Evolutionary conservation across 2,888 invertebrate species (phyloP), one percentile per base, ranked within the genome.

Genomic region (Loripinus fragilis): DNA sequence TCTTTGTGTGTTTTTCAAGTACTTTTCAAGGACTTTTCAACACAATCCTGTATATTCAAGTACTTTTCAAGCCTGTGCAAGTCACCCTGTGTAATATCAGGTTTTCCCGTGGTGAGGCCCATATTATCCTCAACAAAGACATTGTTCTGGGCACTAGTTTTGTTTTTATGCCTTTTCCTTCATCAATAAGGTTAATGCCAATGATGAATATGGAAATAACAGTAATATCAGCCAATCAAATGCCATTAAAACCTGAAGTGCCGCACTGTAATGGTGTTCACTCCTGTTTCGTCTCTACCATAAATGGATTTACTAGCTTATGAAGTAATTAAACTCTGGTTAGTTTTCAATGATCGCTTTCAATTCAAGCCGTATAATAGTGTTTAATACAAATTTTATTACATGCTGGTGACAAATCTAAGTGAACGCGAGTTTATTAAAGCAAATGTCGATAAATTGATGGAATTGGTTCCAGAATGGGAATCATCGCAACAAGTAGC

Each of bases 131-230:
- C 33, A 33, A 28, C 17, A 33, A 60, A 23, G 60, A 60, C 7
- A 28, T 33, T 17, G 30, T 60, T 33, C 17, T 60, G 60, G 20
- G 60, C n/a, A 30, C 55, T 10, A 10, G 65, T 28, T 41, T 41
- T 35, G 35, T 33, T 67, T 80, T 76, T 76, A 76, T 60, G 42
- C 50, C 80, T 45, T 52, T 52, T 52, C 48, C 50, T 60, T 50
- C 80, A 76, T 80, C 73, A 76, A 52, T 70, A 73, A 45, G 30
- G 55, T 72, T 80, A 76, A 80, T 80, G 75, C 45, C 73, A 42
- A 30, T 69, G 69, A 80, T 80, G 76, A 80, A 80, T 72, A 72
- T 73, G 73, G 80, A 73, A 76, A 70, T 73, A 42, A 35, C 10
- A 45, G 71, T 65, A 70, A 70, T 73, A 66, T 35, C 45, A 52